Base-by-base conservation (phyloP, 2,797 vertebrate species). In the Trachops cirrhosus region DNA sequence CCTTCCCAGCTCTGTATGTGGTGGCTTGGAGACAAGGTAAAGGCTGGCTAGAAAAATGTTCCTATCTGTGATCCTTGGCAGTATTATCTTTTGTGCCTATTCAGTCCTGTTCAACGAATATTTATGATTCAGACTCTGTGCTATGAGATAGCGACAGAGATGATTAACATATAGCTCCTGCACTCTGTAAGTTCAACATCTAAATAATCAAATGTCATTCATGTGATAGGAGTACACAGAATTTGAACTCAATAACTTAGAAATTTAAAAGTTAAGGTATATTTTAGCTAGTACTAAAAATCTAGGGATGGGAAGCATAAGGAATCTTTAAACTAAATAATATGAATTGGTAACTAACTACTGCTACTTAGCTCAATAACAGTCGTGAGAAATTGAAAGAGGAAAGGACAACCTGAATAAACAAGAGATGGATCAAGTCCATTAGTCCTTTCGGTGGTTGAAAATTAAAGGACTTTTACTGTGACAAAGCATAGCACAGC, bases 181-280 rank as follows among this genome's bases (percentile, higher is more conserved):
- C 79, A 82, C 86, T 93, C 68, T 67, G 32, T 54, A n/a, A 92
- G 78, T 87, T 68, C 93, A 93, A 73, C 74, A 89, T 89, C 62
- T 86, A 93, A 95, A 95, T 95, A 96, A 97, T 93, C 82, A 95
- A 96, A 93, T 57, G 68, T 29, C 67, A 59, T 73, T 68, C 18
- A 0, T 68, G 24, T 68, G 68, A 71, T n/a, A 74, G 37, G 62
- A 74, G 29, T n/a, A 52, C 73, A 54, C 7, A 77, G 59, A 73
- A 90, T 79, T 59, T 95, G 50, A 91, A 74, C n/a, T 46, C 16
- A 29, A 7, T 70, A 48, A 67, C 64, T 75, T 59, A 57, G 50
- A 75, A 90, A 95, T 64, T 44, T 24, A n/a, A 90, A 95, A 83
- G 26, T 64, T 78, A 89, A 88, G 73, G 26, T 83, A 6, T 9